Percentiles rank a stretch among this genome's conserved stretches.
Conservation (phyloP, 1,140 invertebrate genomes). For the Drosophila prosaltans region DNA sequence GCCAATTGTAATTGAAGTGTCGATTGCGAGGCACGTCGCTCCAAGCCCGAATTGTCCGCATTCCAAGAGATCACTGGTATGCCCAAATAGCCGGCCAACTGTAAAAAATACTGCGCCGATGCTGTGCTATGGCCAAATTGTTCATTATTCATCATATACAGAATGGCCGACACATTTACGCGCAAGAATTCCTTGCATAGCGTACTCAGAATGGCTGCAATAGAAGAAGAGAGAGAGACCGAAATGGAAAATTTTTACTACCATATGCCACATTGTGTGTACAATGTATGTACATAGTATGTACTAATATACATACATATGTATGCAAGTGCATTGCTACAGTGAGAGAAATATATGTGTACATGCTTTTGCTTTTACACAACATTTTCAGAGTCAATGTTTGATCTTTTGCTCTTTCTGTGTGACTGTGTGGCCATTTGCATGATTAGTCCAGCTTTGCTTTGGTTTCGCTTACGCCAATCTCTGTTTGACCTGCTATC, state of each 20-base stretch:
- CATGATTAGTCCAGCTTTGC: not conserved
- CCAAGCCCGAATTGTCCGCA: constrained; percentile 94
- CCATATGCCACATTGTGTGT: constrained; percentile 9
- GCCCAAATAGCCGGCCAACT: constrained; percentile 92
- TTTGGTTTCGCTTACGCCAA: not conserved
- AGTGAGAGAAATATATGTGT: not conserved
- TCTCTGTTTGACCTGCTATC: not conserved
- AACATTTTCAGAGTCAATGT: no score
- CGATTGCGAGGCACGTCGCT: constrained; percentile 91
- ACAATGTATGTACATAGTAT: not conserved
- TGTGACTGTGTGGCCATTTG: not conserved
- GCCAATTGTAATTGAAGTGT: constrained; percentile 95
- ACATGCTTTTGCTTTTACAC: no score
- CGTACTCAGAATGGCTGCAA: constrained; percentile 91
- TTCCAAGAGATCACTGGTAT: constrained; percentile 97
- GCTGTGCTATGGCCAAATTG: constrained; percentile 93
- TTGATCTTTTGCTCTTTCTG: not conserved
- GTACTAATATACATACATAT: not conserved
- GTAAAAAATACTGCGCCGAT: constrained; percentile 96
- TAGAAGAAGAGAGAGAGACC: not conserved
- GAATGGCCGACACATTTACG: constrained; percentile 94
- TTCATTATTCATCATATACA: constrained; percentile 97
- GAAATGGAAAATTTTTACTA: not conserved
- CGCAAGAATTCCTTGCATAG: constrained; percentile 94
- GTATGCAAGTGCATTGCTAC: not conserved